phyloP scores from a whole-genome alignment of 2,888 invertebrate species.

The Blastobasis adustella region DNA sequence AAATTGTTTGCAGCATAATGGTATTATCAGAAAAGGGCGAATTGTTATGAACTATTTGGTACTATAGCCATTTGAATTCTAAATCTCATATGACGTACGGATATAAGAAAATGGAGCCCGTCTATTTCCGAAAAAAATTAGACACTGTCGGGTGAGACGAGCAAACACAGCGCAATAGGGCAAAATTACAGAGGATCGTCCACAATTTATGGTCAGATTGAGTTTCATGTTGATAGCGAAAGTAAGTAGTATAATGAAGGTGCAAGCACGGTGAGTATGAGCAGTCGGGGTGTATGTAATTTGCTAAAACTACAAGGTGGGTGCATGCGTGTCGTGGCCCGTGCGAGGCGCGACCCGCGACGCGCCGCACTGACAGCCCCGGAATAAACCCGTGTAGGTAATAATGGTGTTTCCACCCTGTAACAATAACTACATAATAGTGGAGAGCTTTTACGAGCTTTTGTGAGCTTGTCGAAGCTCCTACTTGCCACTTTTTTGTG shows the following conservation, averaged over 20 bases:
- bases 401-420: constrained; percentile 74
- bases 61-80: no score
- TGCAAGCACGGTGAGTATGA: no score
- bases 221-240: no score
- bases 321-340: constrained; percentile 6
- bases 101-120: no score
- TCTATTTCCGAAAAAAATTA: no score
- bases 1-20: constrained; percentile 63
- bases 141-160: no score
- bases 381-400: constrained; percentile 69
- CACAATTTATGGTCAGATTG: no score
- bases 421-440: constrained; percentile 75
- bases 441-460: constrained; percentile 73
- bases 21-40: constrained; percentile 52
- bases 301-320: no score
- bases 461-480: constrained; percentile 70
- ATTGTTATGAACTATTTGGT: constrained; percentile 21
- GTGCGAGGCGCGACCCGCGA: constrained; percentile 24
- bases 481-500: constrained; percentile 65
- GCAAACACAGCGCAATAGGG: constrained; percentile 3
- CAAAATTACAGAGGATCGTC: constrained; percentile 3
- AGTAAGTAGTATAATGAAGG: no score
- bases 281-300: no score
- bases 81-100: no score
- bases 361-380: constrained; percentile 46